A percentile compares a stretch with the other conserved stretches of the same genome.
phyloP scores from a whole-genome alignment of 2,888 invertebrate species.

The Rapana venosa region DNA sequence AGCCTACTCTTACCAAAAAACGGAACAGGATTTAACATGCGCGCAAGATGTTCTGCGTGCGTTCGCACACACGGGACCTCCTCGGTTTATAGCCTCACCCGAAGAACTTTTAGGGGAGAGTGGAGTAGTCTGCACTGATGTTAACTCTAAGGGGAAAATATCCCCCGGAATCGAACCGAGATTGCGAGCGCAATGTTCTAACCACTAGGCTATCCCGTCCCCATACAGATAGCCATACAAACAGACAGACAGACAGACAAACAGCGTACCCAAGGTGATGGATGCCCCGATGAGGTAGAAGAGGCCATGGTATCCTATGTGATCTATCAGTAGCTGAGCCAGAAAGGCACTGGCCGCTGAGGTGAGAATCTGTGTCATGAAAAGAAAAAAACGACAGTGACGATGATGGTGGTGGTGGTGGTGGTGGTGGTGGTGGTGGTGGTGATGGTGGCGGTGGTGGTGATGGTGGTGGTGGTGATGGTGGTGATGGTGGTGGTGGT shows the following conservation, averaged over 20 bases:
- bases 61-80: too few species aligned
- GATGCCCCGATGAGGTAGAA: slow-evolving; percentile 33
- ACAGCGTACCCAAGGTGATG: not conserved
- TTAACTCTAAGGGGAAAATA: too few species aligned
- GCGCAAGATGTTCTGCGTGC: too few species aligned
- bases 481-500: not conserved
- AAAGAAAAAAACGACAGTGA: not conserved
- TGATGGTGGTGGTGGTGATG: slow-evolving; percentile 3
- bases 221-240: not conserved
- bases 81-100: too few species aligned
- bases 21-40: too few species aligned
- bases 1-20: too few species aligned
- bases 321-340: slow-evolving; percentile 2
- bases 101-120: too few species aligned
- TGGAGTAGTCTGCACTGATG: too few species aligned
- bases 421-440: not conserved
- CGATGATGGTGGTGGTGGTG: slow-evolving; percentile 22
- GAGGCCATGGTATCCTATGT: slow-evolving; percentile 21
- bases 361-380: slow-evolving; percentile 16
- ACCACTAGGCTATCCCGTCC: too few species aligned
- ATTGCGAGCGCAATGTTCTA: too few species aligned
- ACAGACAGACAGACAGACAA: not conserved
- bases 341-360: slow-evolving; percentile 30
- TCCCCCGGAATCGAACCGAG: too few species aligned
- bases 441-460: slow-evolving; percentile 62